Evolutionary conservation across 2,113 vertebrate genomes (phyloP).

Genomic region (Nothoprocta pentlandii): DNA sequence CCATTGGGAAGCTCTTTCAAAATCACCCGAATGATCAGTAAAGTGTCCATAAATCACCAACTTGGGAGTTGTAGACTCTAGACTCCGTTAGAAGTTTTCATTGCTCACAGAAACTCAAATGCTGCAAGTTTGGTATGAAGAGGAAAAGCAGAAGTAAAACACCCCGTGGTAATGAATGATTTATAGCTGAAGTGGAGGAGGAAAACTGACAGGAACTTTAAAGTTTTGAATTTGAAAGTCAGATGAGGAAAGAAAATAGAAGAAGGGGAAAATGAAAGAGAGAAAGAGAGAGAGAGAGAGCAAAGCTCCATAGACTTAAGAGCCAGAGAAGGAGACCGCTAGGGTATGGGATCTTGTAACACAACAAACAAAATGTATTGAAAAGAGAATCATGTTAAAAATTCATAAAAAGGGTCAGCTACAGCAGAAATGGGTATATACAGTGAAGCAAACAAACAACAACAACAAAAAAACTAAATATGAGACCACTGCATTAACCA

Average conservation of each 20-base stretch:
- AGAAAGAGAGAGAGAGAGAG: neutral
- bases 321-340: neutral
- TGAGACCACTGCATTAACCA: neutral
- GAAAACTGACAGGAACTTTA: neutral
- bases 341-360: neutral
- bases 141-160: neutral
- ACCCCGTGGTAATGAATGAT: neutral
- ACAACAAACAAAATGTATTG: neutral
- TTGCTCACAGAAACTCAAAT: neutral
- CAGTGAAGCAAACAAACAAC: accelerated
- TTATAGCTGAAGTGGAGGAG: neutral
- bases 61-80: neutral
- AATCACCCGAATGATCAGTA: neutral
- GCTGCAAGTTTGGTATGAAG: neutral
- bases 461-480: neutral
- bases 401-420: neutral
- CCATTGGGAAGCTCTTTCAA: neutral
- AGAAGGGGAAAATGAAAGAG: neutral
- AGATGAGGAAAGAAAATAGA: neutral
- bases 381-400: neutral
- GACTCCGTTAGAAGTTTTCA: neutral
- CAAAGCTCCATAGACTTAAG: neutral
- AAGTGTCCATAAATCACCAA: neutral
- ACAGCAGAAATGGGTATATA: neutral
- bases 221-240: neutral